Evolutionary conservation across 2,113 vertebrate genomes (phyloP), one percentile per base, ranked within the genome.

Genomic region (Morone saxatilis): DNA sequence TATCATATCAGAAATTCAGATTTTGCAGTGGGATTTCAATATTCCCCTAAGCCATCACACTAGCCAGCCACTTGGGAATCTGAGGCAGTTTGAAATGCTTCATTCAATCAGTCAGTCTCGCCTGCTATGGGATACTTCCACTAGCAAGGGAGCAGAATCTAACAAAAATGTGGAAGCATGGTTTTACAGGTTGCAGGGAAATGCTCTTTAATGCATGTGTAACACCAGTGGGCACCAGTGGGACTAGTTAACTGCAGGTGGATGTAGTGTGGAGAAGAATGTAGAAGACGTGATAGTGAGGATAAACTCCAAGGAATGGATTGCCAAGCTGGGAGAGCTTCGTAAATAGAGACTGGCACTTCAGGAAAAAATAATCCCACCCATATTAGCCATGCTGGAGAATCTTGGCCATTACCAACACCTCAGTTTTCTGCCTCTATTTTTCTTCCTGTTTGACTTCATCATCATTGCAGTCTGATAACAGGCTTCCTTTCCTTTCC

Each of bases 1-100:
- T 20, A 14, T 59, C 12, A 54, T 68, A 71, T 63, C 16, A 62
- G 31, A 83, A 84, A 84, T 83, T 74, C 13, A 45, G 20, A 60
- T 67, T 74, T 31, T 40, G 38, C 66, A 78, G 12, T 78, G 68
- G 65, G 73, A 65, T 8, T 71, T 56, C 0, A 36, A 1, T 81
- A 48, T 67, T 90, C 22, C n/a, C 71, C 13, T n/a, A 36, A 71
- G 31, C 43, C 48, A 47, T 83, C 65, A 83, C 12, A 69, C 16
- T 7, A 16, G 31, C 17, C 12, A 43, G 12, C 38, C 43, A 65
- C 63, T 7, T 31, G 60, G 76, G 72, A 84, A 43, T 77, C 6
- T 41, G 10, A 74, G 57, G 71, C 59, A 70, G 48, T 50, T 38
- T 8, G 4, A 43, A 38, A 41, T 77, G 41, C 66, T n/a, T 70